Conservation (phyloP, 2,888 invertebrate species). For the Merodon equestris region DNA sequence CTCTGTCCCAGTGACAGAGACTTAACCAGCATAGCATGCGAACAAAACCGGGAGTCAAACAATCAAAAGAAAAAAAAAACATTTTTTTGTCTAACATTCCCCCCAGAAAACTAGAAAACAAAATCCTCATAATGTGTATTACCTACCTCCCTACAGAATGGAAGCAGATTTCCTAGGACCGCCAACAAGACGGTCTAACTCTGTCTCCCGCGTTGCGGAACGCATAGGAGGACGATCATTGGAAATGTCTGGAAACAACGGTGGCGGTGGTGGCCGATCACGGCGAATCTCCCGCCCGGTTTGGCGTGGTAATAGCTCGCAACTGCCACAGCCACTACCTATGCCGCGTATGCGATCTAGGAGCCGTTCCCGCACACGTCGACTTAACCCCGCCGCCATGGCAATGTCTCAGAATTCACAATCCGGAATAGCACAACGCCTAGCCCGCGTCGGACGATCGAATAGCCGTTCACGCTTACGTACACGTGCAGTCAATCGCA, state of each 20-base stretch:
- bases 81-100: conserved; percentile 63
- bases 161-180: conserved; percentile 76
- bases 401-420: conserved; percentile 9
- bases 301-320: conserved; percentile 18
- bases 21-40: conserved; percentile 62
- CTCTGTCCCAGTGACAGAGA: conserved; percentile 59
- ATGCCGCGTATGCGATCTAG: conserved; percentile 69
- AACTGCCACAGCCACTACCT: conserved; percentile 18
- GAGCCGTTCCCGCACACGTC: conserved; percentile 66
- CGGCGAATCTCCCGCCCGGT: conserved; percentile 36
- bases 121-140: conserved; percentile 71
- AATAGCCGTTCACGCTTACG: conserved; percentile 54
- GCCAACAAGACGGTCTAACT: conserved; percentile 73
- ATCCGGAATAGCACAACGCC: conserved; percentile 46
- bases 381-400: conserved; percentile 35
- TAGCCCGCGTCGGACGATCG: conserved; percentile 46
- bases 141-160: conserved; percentile 74
- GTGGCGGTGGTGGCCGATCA: conserved; percentile 59
- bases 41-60: conserved; percentile 64
- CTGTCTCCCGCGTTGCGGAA: conserved; percentile 72
- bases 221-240: conserved; percentile 71
- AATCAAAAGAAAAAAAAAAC: conserved; percentile 13
- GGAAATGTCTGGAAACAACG: conserved; percentile 48
- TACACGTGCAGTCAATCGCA: conserved; percentile 55
- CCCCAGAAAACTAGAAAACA: conserved; percentile 33